phyloP scores from a whole-genome alignment of 1,140 invertebrate species.

The Plectus sambesii region DNA sequence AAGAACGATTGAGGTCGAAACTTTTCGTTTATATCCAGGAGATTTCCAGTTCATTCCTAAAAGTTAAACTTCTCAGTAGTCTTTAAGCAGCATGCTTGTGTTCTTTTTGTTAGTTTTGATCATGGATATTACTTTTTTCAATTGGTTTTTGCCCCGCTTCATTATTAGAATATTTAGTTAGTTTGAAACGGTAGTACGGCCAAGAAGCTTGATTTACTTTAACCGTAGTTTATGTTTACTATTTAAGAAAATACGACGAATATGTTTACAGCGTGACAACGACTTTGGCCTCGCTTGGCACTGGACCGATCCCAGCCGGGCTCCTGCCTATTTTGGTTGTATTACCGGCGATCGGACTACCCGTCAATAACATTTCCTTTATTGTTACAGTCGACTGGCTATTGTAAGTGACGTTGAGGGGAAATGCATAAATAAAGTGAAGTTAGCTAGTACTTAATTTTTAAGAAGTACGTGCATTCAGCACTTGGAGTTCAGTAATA shows the following conservation, averaged over 20 bases:
- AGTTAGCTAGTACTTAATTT: too few relatives aligned
- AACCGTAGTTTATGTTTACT: neutral
- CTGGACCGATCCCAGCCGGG: constrained; percentile 85
- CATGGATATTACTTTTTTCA: too few relatives aligned
- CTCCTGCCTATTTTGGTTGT: constrained; percentile 93
- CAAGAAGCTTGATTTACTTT: constrained; percentile 6
- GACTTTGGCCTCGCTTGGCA: constrained; percentile 84
- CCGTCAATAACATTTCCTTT: constrained; percentile 75
- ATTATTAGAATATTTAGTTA: too few relatives aligned
- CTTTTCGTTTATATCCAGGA: too few relatives aligned
- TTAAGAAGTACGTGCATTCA: constrained; percentile 2
- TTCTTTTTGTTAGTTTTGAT: too few relatives aligned
- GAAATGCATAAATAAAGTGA: constrained; percentile 1
- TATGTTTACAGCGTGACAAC: constrained; percentile 65
- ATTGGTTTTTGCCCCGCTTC: too few relatives aligned
- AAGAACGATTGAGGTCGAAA: too few relatives aligned
- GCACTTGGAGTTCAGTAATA: too few relatives aligned
- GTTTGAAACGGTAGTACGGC: too few relatives aligned
- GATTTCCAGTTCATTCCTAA: too few relatives aligned
- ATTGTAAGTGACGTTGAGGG: constrained; percentile 59
- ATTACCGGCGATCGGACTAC: constrained; percentile 78
- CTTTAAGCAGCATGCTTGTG: too few relatives aligned
- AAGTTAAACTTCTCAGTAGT: too few relatives aligned
- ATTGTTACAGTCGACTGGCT: constrained; percentile 95
- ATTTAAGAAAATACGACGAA: constrained; percentile 2